phyloP scores from a whole-genome alignment of 2,888 invertebrate species.

The Dolichomitus sp. region DNA sequence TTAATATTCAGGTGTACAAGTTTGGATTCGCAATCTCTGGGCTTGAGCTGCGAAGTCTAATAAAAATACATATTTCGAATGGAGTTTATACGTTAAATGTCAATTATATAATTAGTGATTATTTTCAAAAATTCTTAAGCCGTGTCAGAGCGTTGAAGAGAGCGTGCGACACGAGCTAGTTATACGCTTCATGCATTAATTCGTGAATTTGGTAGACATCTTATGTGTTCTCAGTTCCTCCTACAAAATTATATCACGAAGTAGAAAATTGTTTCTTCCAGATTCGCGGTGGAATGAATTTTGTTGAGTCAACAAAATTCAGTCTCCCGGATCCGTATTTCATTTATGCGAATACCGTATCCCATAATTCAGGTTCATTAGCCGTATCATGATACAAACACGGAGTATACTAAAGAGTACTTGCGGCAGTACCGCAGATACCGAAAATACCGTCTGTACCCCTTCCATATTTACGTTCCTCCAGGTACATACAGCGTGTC shows the following conservation, averaged over 20 bases:
- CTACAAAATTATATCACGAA: no score
- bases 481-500: background rate
- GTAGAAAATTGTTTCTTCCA: no score
- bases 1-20: slow-evolving; percentile 1
- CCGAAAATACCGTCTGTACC: background rate
- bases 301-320: background rate
- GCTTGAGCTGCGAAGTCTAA: background rate
- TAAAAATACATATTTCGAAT: background rate
- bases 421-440: background rate
- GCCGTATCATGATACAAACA: background rate
- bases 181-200: background rate
- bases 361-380: background rate
- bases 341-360: background rate
- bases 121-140: no score
- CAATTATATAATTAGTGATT: background rate
- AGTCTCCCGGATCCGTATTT: no score
- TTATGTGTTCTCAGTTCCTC: no score
- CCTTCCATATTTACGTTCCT: background rate
- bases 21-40: background rate
- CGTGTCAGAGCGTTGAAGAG: no score
- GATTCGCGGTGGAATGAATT: background rate
- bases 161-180: background rate
- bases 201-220: no score
- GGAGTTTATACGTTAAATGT: background rate
- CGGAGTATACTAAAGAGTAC: background rate